These are phyloP conservation scores for Pseudopipra pipra DNA, from an alignment of 2,113 vertebrate species.

Conservation along the genomic window DNA sequence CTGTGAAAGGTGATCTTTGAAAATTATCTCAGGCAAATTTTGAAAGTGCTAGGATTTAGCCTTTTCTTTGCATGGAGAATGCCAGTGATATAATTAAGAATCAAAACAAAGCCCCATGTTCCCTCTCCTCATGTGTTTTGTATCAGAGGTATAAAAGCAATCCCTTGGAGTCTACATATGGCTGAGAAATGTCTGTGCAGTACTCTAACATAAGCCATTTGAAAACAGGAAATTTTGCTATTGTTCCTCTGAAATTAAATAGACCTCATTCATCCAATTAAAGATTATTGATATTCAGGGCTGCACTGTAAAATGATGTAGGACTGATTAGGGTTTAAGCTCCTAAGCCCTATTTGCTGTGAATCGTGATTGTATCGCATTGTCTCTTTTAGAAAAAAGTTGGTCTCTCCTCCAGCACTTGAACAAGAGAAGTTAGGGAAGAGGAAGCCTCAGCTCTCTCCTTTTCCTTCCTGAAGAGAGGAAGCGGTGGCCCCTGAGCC, in stretches of 20 bases:
- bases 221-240: neutral
- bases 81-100: neutral
- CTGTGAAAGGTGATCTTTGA: neutral
- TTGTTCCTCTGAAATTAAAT: neutral
- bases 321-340: neutral
- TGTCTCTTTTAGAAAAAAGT: neutral
- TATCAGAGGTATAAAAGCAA: neutral
- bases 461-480: neutral
- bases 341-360: neutral
- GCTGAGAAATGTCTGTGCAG: neutral
- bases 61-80: neutral
- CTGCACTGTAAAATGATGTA: neutral
- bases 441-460: neutral
- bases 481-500: neutral
- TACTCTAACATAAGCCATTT: neutral
- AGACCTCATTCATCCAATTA: neutral
- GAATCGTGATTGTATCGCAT: rapidly evolving
- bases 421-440: neutral
- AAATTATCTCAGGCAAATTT: neutral
- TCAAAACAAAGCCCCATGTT: neutral
- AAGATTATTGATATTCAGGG: neutral
- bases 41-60: neutral
- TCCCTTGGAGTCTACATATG: neutral
- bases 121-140: neutral
- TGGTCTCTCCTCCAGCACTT: neutral